Base-by-base conservation (phyloP, 1,140 invertebrate genomes). In the Hermatobates lingyangjiaoensis region DNA sequence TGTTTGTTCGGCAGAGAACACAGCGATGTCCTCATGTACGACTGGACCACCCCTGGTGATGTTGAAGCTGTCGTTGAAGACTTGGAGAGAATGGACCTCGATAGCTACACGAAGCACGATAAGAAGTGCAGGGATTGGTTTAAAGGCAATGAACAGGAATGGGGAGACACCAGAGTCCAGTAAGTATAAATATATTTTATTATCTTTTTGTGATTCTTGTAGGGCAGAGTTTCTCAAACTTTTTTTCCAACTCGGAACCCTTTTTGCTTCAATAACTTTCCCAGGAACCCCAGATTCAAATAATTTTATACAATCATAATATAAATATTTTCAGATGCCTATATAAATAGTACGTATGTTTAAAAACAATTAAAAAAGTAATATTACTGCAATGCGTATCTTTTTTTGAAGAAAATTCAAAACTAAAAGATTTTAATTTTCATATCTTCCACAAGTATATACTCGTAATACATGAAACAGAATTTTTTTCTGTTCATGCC, bases 21-120 rank as follows among this genome's bases (percentile, higher is more conserved):
- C 62, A 70, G 82, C 4, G 81, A 89, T 61, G 61, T 91, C 24
- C 67, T 92, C 10, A 72, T 86, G 14, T 93, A 93, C 60, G 87
- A 94, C 65, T 94, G 89, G 87, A 72, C 72, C 5, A 74, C 80
- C 27, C 77, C 73, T 50, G 83, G 81, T 45, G 83, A 90, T 54
- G 68, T 78, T n/a, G 81, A 87, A 64, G 73, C 80, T 27, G 75
- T 94, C 3, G 71, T 89, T 1, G 83, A 90, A 63, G 87, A 92
- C 68, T 82, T 92, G 49, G 87, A 91, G 64, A 65, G 75, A 45
- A 68, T 92, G n/a, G 70, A 85, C 63, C 82, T 87, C 59, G 75
- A 82, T 18, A 58, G 64, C 50, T 76, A 69, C 56, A 61, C 59
- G 14, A 57, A 60, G 18, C 56, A 67, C 57, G 63, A 67, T 46